Evolutionary conservation across 2,888 invertebrate species (phyloP).

Genomic region (Lasiommata megera): DNA sequence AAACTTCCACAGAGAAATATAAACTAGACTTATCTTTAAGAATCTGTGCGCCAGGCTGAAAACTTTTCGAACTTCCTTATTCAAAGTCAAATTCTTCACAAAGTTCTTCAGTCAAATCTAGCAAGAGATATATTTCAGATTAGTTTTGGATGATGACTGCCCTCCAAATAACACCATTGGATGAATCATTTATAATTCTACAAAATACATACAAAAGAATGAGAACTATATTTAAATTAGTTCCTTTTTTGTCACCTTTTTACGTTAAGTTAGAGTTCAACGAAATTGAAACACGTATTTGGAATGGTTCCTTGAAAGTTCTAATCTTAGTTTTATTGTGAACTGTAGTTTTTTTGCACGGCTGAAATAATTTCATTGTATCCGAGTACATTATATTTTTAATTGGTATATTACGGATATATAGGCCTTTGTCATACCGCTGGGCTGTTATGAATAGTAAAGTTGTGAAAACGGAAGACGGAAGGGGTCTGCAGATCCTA

Average conservation of each 20-base stretch:
- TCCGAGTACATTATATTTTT: slow-evolving; percentile 1
- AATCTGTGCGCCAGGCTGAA: too few relatives aligned
- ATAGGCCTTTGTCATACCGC: too few relatives aligned
- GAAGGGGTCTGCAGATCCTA: too few relatives aligned
- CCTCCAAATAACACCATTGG: not conserved
- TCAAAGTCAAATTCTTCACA: too few relatives aligned
- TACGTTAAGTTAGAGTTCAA: not conserved
- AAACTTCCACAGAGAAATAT: too few relatives aligned
- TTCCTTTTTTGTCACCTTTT: not conserved
- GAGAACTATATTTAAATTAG: not conserved
- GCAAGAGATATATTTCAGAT: too few relatives aligned
- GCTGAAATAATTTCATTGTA: slow-evolving; percentile 1
- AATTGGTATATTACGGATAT: not conserved
- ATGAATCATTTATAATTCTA: not conserved
- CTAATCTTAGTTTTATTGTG: slow-evolving; percentile 10
- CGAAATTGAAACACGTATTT: slow-evolving; percentile 13
- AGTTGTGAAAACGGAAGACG: too few relatives aligned
- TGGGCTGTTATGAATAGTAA: too few relatives aligned
- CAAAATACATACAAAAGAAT: slow-evolving; percentile 1
- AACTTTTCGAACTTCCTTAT: too few relatives aligned
- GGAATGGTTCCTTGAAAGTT: slow-evolving; percentile 11
- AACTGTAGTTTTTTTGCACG: not conserved
- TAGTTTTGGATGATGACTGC: too few relatives aligned
- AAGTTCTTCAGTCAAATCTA: too few relatives aligned
- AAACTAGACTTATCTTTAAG: too few relatives aligned